phyloP scores from a whole-genome alignment of 2,888 invertebrate species.

The Alitta virens region DNA sequence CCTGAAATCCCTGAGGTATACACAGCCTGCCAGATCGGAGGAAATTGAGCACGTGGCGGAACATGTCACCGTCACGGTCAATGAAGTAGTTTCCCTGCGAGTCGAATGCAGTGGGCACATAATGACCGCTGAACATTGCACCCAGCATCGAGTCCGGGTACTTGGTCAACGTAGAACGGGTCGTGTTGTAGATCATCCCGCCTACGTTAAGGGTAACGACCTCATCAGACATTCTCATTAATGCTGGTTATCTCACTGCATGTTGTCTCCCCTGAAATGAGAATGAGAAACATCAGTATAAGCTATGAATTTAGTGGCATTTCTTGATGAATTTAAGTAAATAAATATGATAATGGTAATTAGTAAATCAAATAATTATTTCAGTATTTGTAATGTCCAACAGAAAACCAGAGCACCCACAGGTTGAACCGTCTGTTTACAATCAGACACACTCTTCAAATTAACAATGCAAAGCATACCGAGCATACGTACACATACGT shows the following conservation, averaged over 20 bases:
- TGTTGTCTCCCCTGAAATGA: too few relatives aligned
- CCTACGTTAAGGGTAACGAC: slow-evolving; percentile 38
- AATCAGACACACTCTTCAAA: too few relatives aligned
- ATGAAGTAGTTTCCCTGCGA: slow-evolving; percentile 36
- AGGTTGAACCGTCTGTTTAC: too few relatives aligned
- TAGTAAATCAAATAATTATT: too few relatives aligned
- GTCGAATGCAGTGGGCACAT: slow-evolving; percentile 31
- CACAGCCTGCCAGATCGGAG: slow-evolving; percentile 34
- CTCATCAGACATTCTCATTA: slow-evolving; percentile 20
- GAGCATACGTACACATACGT: too few relatives aligned
- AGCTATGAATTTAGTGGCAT: too few relatives aligned
- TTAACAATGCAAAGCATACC: too few relatives aligned
- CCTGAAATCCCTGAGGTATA: slow-evolving; percentile 36
- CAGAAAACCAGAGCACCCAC: too few relatives aligned
- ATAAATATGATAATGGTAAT: too few relatives aligned
- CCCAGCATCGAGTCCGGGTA: slow-evolving; percentile 39
- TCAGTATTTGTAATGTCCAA: too few relatives aligned
- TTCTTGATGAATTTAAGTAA: too few relatives aligned
- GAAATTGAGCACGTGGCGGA: slow-evolving; percentile 39
- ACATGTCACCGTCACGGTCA: slow-evolving; percentile 39
- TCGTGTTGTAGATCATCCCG: slow-evolving; percentile 37
- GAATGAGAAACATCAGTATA: background rate
- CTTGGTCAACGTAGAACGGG: slow-evolving; percentile 33
- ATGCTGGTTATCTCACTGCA: too few relatives aligned
- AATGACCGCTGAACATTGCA: slow-evolving; percentile 36